These are phyloP conservation scores for Coronaproctus castanopsis DNA, from an alignment of 2,888 invertebrate genomes.

Conservation along the genomic window DNA sequence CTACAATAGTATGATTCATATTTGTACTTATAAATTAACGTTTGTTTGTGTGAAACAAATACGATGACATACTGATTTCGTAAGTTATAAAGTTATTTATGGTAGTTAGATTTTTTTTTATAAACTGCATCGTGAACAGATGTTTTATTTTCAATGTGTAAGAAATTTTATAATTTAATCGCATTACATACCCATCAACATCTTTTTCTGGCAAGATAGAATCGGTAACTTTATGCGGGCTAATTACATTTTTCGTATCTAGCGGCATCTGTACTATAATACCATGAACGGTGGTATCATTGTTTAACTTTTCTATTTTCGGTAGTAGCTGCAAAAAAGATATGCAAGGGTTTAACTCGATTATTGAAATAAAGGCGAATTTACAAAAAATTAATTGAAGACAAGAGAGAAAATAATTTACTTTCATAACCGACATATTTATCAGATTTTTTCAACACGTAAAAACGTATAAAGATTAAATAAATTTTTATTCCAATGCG, in stretches of 20 bases:
- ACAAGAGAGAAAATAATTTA: not conserved
- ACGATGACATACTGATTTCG: too few relatives aligned
- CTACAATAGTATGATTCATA: too few relatives aligned
- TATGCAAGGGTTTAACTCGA: not conserved
- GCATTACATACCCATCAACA: conserved; percentile 63
- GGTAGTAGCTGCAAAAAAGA: conserved; percentile 36
- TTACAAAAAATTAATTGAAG: not conserved
- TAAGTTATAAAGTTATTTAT: too few relatives aligned
- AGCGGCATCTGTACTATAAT: conserved; percentile 94
- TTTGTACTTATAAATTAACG: too few relatives aligned
- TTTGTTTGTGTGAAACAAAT: too few relatives aligned
- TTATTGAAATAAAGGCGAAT: not conserved
- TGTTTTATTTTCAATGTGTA: too few relatives aligned
- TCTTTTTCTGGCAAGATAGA: conserved; percentile 75
- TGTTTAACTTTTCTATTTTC: conserved; percentile 53
- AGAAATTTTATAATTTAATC: not conserved
- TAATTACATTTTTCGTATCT: conserved; percentile 60
- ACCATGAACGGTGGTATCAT: conserved; percentile 67
- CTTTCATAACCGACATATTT: not conserved
- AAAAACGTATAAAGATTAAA: not conserved
- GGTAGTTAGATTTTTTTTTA: too few relatives aligned
- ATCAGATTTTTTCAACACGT: not conserved
- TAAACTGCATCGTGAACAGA: too few relatives aligned
- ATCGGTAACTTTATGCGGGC: conserved; percentile 71
- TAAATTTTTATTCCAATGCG: not conserved